Conservation (phyloP, 2,113 vertebrate genomes). For the Sporophila hypoxantha region DNA sequence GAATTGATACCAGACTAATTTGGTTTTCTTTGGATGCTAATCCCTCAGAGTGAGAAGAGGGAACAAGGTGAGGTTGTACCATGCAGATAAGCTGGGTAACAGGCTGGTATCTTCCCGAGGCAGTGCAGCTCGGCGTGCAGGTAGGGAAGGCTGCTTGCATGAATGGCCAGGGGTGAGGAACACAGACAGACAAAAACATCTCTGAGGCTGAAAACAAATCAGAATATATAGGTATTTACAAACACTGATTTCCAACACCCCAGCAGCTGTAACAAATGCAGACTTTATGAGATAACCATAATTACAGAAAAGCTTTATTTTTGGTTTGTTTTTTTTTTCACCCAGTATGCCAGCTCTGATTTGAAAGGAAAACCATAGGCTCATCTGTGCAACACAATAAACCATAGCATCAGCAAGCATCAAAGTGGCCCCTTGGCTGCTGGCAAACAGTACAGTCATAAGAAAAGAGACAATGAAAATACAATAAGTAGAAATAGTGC, state of each 20-base stretch:
- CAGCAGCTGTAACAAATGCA: conserved; percentile 32
- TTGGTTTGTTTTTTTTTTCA: neutral
- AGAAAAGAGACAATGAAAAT: conserved; percentile 45
- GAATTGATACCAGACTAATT: neutral
- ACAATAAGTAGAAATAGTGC: conserved; percentile 35
- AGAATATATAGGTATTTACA: conserved; percentile 20
- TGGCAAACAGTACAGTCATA: conserved; percentile 24
- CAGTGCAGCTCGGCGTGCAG: neutral
- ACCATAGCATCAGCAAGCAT: conserved; percentile 29
- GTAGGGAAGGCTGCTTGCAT: neutral
- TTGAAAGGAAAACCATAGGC: conserved; percentile 42
- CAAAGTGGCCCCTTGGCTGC: conserved; percentile 11
- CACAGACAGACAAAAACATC: neutral
- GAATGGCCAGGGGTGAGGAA: neutral
- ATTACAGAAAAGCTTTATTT: conserved; percentile 53
- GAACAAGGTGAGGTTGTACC: neutral
- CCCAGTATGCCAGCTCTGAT: conserved; percentile 28
- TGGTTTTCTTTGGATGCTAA: neutral
- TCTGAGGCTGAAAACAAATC: conserved; percentile 17
- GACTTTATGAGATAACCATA: conserved; percentile 27
- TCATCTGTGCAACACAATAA: conserved; percentile 21
- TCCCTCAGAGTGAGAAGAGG: neutral
- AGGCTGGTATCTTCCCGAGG: neutral
- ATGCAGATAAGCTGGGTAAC: neutral
- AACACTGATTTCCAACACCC: neutral